Evolutionary conservation across 2,888 invertebrate genomes (phyloP), one percentile per base, ranked within the genome.

Genomic region (Ditylenchus weischeri): DNA sequence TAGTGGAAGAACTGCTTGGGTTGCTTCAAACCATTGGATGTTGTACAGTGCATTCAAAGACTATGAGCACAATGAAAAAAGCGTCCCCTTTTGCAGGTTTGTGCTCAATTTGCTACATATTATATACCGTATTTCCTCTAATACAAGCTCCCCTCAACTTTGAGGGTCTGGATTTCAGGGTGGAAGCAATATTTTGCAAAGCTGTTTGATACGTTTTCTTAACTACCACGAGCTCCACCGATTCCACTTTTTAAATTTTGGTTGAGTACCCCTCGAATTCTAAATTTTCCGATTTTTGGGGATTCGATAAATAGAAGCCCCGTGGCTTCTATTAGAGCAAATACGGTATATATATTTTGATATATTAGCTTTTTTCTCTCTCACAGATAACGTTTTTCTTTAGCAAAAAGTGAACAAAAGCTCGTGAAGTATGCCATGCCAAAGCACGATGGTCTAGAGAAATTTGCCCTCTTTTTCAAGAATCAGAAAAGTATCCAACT

Each of bases 21-120:
- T 49, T 79, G 15, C 69, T 79, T 38, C 75, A 74, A 57, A 50
- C 64, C 18, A 54, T 73, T 13, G 68, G 67, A 35, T 78, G 78
- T 59, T 64, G 76, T 18, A 50, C 61, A 19, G 35, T 72, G 10
- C 36, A 65, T 23, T 63, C 67, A 57, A 70, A 73, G 51, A 19
- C 19, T 1, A 66, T 75, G 48, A 10, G n/a, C 7, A 66, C 70
- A 5, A 65, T 73, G 57, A 64, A 35, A 19, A 72, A 69, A 64
- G 19, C 51, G 15, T 69, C 72, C 1, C 74, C 72, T n/a, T 73
- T 75, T 48, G 47, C 54, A 57, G 18, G 73, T 74, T 63, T 7
- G 47, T 21, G 19, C 13, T 21, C 21, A 19, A 18, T 36, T 68
- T 38, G 5, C 35, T n/a, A n/a, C n/a, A n/a, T n/a, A n/a, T n/a